Evolutionary conservation across 2,888 invertebrate genomes (phyloP).

Genomic region (Sarcophaga rosellei): DNA sequence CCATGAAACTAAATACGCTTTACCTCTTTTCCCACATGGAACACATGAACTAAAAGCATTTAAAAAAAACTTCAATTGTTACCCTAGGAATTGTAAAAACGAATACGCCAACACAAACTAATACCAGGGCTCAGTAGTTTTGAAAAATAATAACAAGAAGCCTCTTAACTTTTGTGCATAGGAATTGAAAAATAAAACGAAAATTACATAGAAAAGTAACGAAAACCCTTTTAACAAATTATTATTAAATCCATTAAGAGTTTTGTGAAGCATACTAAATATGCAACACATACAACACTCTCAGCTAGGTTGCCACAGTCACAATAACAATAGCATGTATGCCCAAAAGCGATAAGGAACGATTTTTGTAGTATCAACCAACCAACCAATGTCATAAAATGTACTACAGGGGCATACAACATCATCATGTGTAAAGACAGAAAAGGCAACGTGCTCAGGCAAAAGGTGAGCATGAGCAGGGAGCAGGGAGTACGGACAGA

Average conservation of each 20-base stretch:
- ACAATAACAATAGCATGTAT: background rate
- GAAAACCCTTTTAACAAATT: background rate
- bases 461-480: slow-evolving; percentile 17
- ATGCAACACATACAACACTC: background rate
- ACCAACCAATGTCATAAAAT: slow-evolving; percentile 40
- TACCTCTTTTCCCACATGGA: too few relatives aligned
- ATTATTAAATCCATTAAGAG: background rate
- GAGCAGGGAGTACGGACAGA: too few relatives aligned
- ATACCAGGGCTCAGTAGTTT: too few relatives aligned
- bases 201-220: background rate
- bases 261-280: background rate
- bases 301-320: background rate
- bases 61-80: too few relatives aligned
- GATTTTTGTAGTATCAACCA: slow-evolving; percentile 5
- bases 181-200: too few relatives aligned
- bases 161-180: too few relatives aligned
- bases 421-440: slow-evolving; percentile 40
- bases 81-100: too few relatives aligned
- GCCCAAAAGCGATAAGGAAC: background rate
- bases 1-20: too few relatives aligned
- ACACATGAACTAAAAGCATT: too few relatives aligned
- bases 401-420: background rate
- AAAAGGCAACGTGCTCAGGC: slow-evolving; percentile 30
- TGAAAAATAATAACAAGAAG: too few relatives aligned
- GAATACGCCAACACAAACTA: too few relatives aligned